Evolutionary conservation across 2,797 vertebrate genomes (phyloP), one percentile per base, ranked within the genome.

Genomic region (Sphenodon punctatus): DNA sequence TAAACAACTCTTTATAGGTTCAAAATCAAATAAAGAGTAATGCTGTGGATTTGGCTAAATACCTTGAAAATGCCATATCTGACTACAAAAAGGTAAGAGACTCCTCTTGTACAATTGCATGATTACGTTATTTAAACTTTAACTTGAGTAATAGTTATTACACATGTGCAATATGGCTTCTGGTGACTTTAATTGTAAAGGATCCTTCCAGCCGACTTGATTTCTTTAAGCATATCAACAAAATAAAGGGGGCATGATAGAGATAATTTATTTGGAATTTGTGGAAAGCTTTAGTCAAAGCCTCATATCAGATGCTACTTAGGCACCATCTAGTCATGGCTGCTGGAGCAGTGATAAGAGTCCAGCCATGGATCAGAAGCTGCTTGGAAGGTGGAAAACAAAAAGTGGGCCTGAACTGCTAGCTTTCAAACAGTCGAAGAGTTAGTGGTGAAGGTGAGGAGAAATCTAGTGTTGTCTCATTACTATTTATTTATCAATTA

Each of bases 1-100:
- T n/a, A 20, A 10, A 67, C 27, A 10, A 15, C 45, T 81, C 79
- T 81, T 71, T 84, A 27, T 84, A 96, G 96, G 68, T 89, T 70
- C 73, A 92, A 43, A 86, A 64, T 42, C 86, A 10, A 78, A 86
- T 95, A 61, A 94, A 89, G 75, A 74, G 96, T 14, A 94, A 92
- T 8, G 88, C 89, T 10, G 51, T 95, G 56, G 95, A 94, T 55
- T 79, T 98, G 65, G 94, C 95, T 23, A 86, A 76, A 19, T 81
- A 92, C 75, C 92, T 99, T 45, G 96, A 97, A 94, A 94, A 61
- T 25, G 96, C 95, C 89, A 79, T 97, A 58, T 76, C 93, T 36
- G 93, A 90, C 65, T 97, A 93, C 86, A 95, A 96, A 88, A 93
- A 74, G 88, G 98, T 99, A 95, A 95, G 96, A 90, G 78, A 43